phyloP scores from a whole-genome alignment of 2,113 vertebrate species.

The Atherinomorus stipes region DNA sequence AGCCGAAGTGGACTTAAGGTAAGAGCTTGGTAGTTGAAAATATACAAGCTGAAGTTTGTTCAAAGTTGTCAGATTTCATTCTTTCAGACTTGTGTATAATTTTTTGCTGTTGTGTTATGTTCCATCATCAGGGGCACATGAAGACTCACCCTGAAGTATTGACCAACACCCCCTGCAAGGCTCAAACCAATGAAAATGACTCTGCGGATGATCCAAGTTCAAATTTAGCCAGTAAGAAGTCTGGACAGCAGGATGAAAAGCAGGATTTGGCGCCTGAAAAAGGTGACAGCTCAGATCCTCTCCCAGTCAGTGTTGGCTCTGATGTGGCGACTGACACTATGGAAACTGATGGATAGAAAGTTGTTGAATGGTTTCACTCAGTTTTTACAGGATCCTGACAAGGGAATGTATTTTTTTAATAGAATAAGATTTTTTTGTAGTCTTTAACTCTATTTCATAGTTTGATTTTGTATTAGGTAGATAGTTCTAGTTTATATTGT shows the following conservation, averaged over 20 bases:
- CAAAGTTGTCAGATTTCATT: not conserved
- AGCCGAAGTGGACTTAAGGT: constrained; percentile 86
- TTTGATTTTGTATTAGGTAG: constrained; percentile 60
- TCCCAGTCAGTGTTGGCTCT: constrained; percentile 35
- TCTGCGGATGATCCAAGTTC: constrained; percentile 51
- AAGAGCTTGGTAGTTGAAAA: constrained; percentile 2
- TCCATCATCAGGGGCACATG: constrained; percentile 82
- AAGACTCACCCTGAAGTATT: constrained; percentile 77
- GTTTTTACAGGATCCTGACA: constrained; percentile 71
- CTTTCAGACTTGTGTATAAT: not conserved
- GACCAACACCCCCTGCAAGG: constrained; percentile 62
- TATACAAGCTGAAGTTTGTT: not conserved
- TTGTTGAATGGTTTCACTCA: constrained; percentile 47
- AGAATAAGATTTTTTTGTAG: constrained; percentile 63
- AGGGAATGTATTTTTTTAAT: constrained; percentile 75
- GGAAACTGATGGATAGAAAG: constrained; percentile 65
- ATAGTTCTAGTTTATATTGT: constrained; percentile 63
- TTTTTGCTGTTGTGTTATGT: not conserved
- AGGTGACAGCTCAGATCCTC: constrained; percentile 54
- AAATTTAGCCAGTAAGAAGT: constrained; percentile 50
- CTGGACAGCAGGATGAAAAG: constrained; percentile 58
- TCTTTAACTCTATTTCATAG: constrained; percentile 60
- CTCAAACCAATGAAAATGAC: constrained; percentile 71
- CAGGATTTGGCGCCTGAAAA: constrained; percentile 63
- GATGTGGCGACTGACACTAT: constrained; percentile 45